Evolutionary conservation across 30 jellyfish, hydroid and myxozoan genomes (phyloP), one percentile per base, ranked within the genome.

Genomic region (Aurelia sp.): DNA sequence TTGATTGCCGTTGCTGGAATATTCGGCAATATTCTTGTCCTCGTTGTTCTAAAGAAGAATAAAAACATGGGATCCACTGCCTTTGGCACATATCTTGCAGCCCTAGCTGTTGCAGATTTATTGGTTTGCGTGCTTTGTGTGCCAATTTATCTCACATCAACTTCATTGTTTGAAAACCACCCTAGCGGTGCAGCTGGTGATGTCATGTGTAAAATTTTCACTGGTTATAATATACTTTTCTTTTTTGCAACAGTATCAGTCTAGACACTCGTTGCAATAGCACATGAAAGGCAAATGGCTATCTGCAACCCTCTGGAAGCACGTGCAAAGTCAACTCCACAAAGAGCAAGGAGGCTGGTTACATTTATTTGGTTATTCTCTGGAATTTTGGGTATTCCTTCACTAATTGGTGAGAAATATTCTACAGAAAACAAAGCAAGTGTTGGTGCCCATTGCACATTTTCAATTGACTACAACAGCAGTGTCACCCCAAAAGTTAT

Each of bases 391-490:
- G 96, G 96, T 18, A 11, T 71, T 17, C 71, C 62, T 6, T 88
- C 96, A 6, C 50, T 88, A 11, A 47, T 79, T 22, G 96, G 96
- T 4, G 96, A 88, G 65, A 72, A 79, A 74, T 83, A 52, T 57
- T 57, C 96, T 6, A 68, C 88, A 30, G 78, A 60, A 22, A 69
- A 65, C 58, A 58, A 88, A 53, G 96, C 96, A 35, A 79, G 86
- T 33, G 92, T 88, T 72, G 96, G 96, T 23, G 96, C 96, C 3
- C 96, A 88, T 51, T 88, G 96, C 75, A 88, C 85, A 4, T 88
- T 88, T 63, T 86, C 95, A 20, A 86, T 66, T 75, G 79, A 83
- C 3, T 88, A 79, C 77, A 79, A 79, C 66, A 73, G 57, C 58
- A 71, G 70, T 37, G 12, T 88, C 5, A 50, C 86, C 31, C 96